phyloP scores from a whole-genome alignment of 2,888 invertebrate genomes.

The Philonicus albiceps region DNA sequence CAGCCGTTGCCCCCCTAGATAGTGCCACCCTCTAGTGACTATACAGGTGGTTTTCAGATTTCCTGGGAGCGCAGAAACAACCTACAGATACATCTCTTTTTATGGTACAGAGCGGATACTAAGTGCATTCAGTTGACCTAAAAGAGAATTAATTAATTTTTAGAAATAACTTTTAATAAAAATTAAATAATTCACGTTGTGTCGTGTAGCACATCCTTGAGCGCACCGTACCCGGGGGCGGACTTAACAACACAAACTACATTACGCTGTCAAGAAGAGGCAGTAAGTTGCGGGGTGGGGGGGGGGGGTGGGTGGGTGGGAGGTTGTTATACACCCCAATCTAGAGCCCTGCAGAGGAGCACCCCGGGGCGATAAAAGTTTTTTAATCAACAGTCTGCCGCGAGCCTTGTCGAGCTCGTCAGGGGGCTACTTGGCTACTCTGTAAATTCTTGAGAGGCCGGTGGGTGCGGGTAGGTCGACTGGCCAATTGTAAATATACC shows the following conservation, averaged over 20 bases:
- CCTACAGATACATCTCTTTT: neutral
- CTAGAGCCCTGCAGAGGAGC: neutral
- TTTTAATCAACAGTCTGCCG: constrained; percentile 17
- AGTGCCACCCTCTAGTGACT: too few species aligned
- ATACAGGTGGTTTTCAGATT: neutral
- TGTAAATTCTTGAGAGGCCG: neutral
- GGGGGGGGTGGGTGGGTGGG: too few species aligned
- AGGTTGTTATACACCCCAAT: too few species aligned
- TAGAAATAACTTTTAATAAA: neutral
- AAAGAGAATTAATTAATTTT: neutral
- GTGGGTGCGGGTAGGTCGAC: neutral
- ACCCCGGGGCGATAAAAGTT: neutral
- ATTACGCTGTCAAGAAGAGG: neutral
- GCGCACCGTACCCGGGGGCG: neutral
- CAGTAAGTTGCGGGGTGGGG: neutral
- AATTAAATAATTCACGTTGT: neutral
- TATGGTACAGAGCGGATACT: neutral
- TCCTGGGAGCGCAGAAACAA: neutral
- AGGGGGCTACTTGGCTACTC: neutral
- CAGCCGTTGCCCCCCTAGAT: neutral
- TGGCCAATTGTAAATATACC: constrained; percentile 7
- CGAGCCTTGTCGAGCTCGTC: neutral
- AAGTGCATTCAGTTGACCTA: neutral
- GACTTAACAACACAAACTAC: neutral
- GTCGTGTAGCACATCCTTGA: neutral